These are phyloP conservation scores for Conomelus anceps DNA, from an alignment of 2,888 invertebrate species.

Conservation along the genomic window DNA sequence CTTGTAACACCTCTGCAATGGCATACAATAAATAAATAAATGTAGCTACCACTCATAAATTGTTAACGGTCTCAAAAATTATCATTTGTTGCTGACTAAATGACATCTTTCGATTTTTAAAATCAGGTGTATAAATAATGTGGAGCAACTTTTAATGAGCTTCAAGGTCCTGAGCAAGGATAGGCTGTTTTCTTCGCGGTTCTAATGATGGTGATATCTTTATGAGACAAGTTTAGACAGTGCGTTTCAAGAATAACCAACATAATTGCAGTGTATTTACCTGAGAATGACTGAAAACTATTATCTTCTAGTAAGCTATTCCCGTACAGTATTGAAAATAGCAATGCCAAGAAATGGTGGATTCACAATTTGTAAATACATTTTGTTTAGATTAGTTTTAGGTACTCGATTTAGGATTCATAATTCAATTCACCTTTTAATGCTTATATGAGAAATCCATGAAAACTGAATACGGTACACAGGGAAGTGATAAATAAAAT, in stretches of 20 bases:
- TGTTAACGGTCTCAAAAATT: background rate
- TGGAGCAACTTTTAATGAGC: background rate
- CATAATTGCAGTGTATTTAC: background rate
- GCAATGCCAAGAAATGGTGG: no score
- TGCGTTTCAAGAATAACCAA: background rate
- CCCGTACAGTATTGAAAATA: no score
- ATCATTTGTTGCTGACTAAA: background rate
- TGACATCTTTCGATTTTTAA: background rate
- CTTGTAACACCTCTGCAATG: background rate
- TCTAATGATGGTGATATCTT: background rate
- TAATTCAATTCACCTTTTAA: no score
- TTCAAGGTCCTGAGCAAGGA: background rate
- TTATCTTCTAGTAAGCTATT: no score
- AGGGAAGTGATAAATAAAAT: no score
- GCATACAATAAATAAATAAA: background rate
- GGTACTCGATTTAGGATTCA: no score
- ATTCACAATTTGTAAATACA: no score
- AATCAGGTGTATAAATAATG: background rate
- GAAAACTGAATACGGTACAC: no score
- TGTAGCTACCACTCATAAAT: background rate
- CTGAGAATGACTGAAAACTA: no score
- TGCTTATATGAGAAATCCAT: no score
- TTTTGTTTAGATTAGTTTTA: no score
- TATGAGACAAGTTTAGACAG: background rate
- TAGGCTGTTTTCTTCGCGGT: background rate